Conservation (phyloP, 2,113 vertebrate species). For the Pimephales promelas region DNA sequence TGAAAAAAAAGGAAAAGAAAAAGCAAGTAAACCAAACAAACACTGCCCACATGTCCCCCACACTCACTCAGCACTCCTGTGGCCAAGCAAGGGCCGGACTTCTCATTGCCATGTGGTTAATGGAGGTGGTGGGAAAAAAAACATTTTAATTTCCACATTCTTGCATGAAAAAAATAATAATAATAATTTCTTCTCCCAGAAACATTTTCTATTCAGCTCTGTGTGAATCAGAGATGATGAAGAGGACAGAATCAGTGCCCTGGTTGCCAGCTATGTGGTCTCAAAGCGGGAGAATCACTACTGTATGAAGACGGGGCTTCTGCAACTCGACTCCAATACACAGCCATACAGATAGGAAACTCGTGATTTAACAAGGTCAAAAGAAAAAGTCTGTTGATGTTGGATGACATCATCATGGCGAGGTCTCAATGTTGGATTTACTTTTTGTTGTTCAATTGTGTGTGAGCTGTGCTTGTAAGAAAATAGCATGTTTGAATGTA, state of each 20-base stretch:
- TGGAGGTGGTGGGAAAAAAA: slow-evolving; percentile 21
- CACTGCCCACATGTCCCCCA: slow-evolving; percentile 33
- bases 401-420: slow-evolving; percentile 48
- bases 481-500: slow-evolving; percentile 2
- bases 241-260: neutral
- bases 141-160: slow-evolving; percentile 25
- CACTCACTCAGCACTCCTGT: slow-evolving; percentile 41
- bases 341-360: neutral
- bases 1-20: slow-evolving; percentile 11
- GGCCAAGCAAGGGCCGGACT: slow-evolving; percentile 31
- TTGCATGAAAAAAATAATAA: neutral
- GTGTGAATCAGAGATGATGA: slow-evolving; percentile 3
- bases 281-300: slow-evolving; percentile 34
- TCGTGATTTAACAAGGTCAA: neutral
- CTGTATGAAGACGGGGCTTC: neutral
- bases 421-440: slow-evolving; percentile 36
- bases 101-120: slow-evolving; percentile 29
- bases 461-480: slow-evolving; percentile 13
- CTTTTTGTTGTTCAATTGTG: slow-evolving; percentile 19
- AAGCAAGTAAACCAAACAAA: slow-evolving; percentile 36
- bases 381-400: slow-evolving; percentile 38
- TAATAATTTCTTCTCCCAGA: neutral
- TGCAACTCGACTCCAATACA: neutral
- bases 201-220: neutral
- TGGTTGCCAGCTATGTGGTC: slow-evolving; percentile 55